Base-by-base conservation (phyloP, 2,797 vertebrate genomes). In the Emys orbicularis region DNA sequence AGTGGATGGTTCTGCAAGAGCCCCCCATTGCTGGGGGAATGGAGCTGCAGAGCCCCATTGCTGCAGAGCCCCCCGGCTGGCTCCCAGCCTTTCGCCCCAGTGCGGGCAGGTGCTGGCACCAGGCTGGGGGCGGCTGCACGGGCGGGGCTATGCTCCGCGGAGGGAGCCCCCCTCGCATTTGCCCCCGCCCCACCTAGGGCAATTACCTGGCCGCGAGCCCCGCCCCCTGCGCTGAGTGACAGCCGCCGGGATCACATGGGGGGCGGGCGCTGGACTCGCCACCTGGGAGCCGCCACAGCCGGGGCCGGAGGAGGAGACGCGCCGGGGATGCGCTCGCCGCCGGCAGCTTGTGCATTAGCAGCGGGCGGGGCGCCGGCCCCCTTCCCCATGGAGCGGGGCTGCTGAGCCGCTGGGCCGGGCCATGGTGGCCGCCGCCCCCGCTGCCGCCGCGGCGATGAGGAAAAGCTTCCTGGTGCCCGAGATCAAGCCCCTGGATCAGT, bases 401-500 rank as follows among this genome's bases (percentile, higher is more conserved):
- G 77, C 65, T 5, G 65, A 65, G 13, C 86, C 47, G 53, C 18
- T 93, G 41, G n/a, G 88, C 19, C 61, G 79, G 59, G 90, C 80
- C 77, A 84, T 89, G 77, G 54, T 77, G 84, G 89, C 86, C 49
- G 93, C 90, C 53, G 85, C 92, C 23, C 86, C 79, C 59, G 84
- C 86, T 27, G 72, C 92, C 52, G 91, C 79, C 80, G 83, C 91
- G 93, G 94, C 90, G 94, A 80, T 84, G 98, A 99, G 98, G 98
- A 99, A 98, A 98, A 99, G 99, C 96, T 99, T 99, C 96, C 98
- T 99, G 96, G 98, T 99, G 94, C 99, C 99, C 96, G 99, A 99
- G 98, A 98, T 99, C 96, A 99, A 99, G 97, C 98, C 99, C 68
- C 97, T 99, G 98, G 99, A 99, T 98, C 98, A 99, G 97, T 99